A percentile compares a stretch with the other conserved stretches of the same genome.
Evolutionary conservation across 2,113 vertebrate genomes (phyloP).

Genomic region (Anguilla rostrata): DNA sequence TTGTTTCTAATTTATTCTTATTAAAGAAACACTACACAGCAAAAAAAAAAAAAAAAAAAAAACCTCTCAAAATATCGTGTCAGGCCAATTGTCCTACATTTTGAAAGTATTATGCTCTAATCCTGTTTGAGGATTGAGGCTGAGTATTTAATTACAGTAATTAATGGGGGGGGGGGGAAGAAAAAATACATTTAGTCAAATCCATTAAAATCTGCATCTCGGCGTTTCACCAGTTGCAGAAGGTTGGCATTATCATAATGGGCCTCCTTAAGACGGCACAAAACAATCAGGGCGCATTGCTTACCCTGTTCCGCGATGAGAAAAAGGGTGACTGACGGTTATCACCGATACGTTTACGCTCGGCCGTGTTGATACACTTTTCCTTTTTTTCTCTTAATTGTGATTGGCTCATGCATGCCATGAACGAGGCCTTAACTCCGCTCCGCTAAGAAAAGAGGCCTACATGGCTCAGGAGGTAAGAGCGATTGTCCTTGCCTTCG

Average conservation of each 20-base stretch:
- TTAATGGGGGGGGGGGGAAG: background rate
- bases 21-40: background rate
- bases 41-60: background rate
- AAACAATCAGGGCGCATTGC: background rate
- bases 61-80: conserved; percentile 7
- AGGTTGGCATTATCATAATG: conserved; percentile 20
- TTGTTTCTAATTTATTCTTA: background rate
- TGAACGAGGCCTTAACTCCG: background rate
- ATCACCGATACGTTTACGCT: conserved; percentile 6
- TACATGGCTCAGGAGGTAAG: no score
- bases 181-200: conserved; percentile 13
- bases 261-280: conserved; percentile 12
- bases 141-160: conserved; percentile 28
- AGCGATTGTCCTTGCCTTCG: no score
- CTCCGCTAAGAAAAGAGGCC: background rate
- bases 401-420: background rate
- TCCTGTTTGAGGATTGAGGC: conserved; percentile 19
- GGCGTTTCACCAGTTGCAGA: background rate
- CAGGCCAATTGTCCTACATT: conserved; percentile 9
- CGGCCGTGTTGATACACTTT: conserved; percentile 12
- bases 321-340: conserved; percentile 8
- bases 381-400: conserved; percentile 1
- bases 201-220: conserved; percentile 22
- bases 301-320: conserved; percentile 15
- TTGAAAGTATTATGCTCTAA: conserved; percentile 19